phyloP scores from a whole-genome alignment of 1,140 invertebrate species.

The Rhopalosiphum padi region DNA sequence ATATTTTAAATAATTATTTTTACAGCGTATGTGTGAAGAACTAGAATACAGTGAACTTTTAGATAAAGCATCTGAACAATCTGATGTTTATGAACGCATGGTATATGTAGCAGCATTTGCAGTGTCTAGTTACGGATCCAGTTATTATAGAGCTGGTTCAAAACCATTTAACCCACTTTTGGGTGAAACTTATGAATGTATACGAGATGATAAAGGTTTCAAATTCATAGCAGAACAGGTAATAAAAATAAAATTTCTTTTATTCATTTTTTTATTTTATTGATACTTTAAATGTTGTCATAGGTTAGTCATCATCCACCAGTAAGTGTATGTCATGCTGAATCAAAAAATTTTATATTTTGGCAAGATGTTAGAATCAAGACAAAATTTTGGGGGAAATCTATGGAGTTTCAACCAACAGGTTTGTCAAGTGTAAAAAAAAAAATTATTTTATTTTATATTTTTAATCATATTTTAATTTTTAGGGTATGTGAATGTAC shows the following conservation, averaged over 20 bases:
- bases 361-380: conserved; percentile 84
- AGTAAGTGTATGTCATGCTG: conserved; percentile 81
- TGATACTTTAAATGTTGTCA: conserved; percentile 41
- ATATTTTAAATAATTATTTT: conserved; percentile 55
- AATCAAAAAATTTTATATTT: conserved; percentile 77
- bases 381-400: conserved; percentile 91
- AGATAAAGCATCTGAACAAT: conserved; percentile 72
- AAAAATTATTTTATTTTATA: not conserved
- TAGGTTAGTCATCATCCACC: conserved; percentile 89
- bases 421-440: conserved; percentile 64
- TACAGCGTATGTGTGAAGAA: conserved; percentile 80
- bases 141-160: conserved; percentile 79
- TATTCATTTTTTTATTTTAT: conserved; percentile 2
- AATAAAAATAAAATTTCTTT: conserved; percentile 42
- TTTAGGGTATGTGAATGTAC: conserved; percentile 65
- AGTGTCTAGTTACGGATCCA: conserved; percentile 80
- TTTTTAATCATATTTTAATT: conserved; percentile 23
- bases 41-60: conserved; percentile 83
- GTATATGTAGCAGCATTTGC: conserved; percentile 83
- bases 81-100: conserved; percentile 75
- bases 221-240: conserved; percentile 76
- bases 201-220: conserved; percentile 80
- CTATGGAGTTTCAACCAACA: conserved; percentile 86
- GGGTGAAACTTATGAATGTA: conserved; percentile 85
- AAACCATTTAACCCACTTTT: conserved; percentile 90